Conservation (phyloP, 2,113 vertebrate genomes). For the Pseudorhombus dupliciocellatus region DNA sequence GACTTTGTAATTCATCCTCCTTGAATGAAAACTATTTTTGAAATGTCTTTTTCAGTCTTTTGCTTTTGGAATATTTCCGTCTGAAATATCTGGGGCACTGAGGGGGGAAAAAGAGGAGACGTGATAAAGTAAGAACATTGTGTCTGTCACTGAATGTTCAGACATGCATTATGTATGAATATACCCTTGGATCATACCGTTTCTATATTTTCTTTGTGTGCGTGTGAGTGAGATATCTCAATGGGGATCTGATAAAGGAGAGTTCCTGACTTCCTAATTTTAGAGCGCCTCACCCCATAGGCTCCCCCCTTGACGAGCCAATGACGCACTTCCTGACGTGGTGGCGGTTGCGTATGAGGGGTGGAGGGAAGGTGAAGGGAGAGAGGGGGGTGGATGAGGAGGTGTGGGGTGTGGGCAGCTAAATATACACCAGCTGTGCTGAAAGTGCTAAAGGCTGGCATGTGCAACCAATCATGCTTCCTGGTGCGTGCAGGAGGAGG, state of each 20-base stretch:
- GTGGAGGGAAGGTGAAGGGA: neutral
- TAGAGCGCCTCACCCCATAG: conserved; percentile 58
- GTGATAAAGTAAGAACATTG: neutral
- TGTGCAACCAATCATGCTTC: conserved; percentile 65
- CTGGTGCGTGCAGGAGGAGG: conserved; percentile 53
- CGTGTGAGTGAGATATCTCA: conserved; percentile 15
- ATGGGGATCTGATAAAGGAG: conserved; percentile 35
- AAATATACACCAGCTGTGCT: conserved; percentile 70
- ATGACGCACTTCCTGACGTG: conserved; percentile 74
- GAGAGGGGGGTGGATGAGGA: neutral
- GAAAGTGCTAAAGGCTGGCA: conserved; percentile 46
- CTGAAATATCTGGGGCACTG: neutral
- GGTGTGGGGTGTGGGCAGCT: conserved; percentile 28
- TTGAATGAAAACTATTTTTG: neutral
- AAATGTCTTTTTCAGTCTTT: neutral
- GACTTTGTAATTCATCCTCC: neutral
- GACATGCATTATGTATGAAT: neutral
- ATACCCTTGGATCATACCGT: neutral
- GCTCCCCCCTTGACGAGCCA: conserved; percentile 64
- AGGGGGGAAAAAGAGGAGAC: neutral
- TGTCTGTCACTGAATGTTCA: neutral
- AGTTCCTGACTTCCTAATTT: conserved; percentile 53
- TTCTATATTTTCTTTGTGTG: neutral
- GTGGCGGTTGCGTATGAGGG: conserved; percentile 35
- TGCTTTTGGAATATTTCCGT: neutral